These are phyloP conservation scores for Falco biarmicus DNA, from an alignment of 2,797 vertebrate genomes.

Conservation along the genomic window DNA sequence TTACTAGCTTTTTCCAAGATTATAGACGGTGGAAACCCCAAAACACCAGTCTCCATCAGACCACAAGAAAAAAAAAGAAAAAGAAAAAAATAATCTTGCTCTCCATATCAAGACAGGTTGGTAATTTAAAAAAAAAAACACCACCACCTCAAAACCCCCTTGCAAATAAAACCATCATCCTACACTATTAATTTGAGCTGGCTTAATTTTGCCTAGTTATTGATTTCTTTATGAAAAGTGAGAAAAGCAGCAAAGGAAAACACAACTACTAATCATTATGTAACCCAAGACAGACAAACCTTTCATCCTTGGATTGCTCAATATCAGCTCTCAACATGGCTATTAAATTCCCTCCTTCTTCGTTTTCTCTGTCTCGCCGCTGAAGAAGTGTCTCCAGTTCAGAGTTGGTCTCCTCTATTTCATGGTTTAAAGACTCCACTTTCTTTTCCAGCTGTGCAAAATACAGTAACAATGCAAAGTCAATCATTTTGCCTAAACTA, in stretches of 20 bases:
- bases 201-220: neutral
- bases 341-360: conserved; percentile 87
- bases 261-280: neutral
- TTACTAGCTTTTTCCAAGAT: neutral
- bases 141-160: rapidly evolving
- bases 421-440: conserved; percentile 80
- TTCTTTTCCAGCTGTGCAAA: conserved; percentile 82
- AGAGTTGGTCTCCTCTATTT: conserved; percentile 79
- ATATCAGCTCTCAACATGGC: conserved; percentile 87
- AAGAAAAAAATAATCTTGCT: no score
- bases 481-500: neutral
- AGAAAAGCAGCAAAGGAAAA: neutral
- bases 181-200: neutral
- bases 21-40: neutral
- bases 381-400: conserved; percentile 87
- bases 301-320: conserved; percentile 79
- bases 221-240: neutral
- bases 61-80: neutral
- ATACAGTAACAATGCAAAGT: conserved; percentile 20
- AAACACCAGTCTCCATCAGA: neutral
- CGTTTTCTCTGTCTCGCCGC: conserved; percentile 83
- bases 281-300: conserved; percentile 73
- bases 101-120: neutral
- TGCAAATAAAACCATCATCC: neutral
- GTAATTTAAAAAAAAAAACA: neutral